phyloP scores from a whole-genome alignment of 2,113 vertebrate species.

The Laterallus jamaicensis region DNA sequence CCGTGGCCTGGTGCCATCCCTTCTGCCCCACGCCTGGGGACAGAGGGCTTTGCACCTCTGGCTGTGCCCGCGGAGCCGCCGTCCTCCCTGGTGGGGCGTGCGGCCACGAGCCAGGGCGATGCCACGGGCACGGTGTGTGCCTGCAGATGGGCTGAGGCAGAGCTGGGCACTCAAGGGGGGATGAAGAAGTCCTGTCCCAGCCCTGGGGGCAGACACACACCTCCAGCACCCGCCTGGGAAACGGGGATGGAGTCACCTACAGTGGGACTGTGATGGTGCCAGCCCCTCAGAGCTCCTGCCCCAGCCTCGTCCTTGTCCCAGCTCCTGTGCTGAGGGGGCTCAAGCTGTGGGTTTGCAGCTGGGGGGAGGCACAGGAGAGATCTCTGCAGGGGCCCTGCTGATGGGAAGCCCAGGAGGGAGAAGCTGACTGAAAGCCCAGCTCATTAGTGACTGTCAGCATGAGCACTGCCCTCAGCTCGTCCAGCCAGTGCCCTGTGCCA shows the following conservation, averaged over 20 bases:
- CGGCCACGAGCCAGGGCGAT: background rate
- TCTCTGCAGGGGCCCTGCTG: background rate
- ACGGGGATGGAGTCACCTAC: background rate
- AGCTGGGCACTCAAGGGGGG: background rate
- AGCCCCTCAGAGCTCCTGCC: background rate
- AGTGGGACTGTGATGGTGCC: background rate
- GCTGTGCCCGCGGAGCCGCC: accelerated
- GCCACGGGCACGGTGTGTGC: accelerated
- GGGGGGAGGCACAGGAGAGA: background rate
- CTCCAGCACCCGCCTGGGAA: background rate
- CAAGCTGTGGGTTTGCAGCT: background rate
- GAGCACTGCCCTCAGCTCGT: background rate
- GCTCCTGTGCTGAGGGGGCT: background rate
- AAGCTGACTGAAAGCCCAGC: background rate
- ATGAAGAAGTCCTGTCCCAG: background rate
- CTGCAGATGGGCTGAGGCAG: background rate
- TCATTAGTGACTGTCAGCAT: background rate
- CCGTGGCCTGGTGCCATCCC: accelerated
- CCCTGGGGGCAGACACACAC: accelerated
- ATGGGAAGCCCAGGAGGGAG: background rate
- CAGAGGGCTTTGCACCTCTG: background rate
- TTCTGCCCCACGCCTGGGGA: background rate
- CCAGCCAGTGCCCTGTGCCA: background rate
- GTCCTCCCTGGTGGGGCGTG: accelerated
- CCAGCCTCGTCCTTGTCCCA: background rate